A percentile compares a stretch with the other conserved stretches of the same genome.
These are phyloP conservation scores for Harpagoxenus sublaevis DNA, from an alignment of 2,888 invertebrate species.

Conservation along the genomic window DNA sequence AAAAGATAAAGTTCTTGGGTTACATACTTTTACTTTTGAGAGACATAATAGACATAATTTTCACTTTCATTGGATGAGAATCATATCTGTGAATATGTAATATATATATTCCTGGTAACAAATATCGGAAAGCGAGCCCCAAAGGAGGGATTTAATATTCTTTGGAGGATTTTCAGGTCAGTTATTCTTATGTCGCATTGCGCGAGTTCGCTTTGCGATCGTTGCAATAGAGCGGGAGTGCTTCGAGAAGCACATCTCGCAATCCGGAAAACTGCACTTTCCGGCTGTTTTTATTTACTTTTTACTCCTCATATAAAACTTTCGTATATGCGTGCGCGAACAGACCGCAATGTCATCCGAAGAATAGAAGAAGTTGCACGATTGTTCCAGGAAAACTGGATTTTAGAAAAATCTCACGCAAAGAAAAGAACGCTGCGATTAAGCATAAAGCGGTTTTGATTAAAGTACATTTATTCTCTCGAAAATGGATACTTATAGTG, in stretches of 20 bases:
- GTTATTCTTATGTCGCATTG: conserved; percentile 18
- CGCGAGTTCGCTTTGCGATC: conserved; percentile 12
- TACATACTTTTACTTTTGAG: not conserved
- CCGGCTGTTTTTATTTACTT: conserved; percentile 18
- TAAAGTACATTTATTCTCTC: not conserved
- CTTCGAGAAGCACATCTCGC: conserved; percentile 1
- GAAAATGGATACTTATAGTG: conserved; percentile 22
- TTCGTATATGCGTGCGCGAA: conserved; percentile 29
- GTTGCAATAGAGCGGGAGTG: not conserved
- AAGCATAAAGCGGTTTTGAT: not conserved
- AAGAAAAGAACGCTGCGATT: not conserved
- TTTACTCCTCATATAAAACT: conserved; percentile 10
- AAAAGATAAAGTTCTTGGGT: not conserved
- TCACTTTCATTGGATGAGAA: not conserved
- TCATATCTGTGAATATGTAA: not conserved
- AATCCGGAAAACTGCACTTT: conserved; percentile 39
- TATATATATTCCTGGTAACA: not conserved
- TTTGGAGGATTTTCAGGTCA: not conserved
- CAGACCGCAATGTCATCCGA: conserved; percentile 2
- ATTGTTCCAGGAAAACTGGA: conserved; percentile 45
- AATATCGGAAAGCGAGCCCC: not conserved
- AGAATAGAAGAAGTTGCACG: conserved; percentile 33
- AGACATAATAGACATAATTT: not conserved
- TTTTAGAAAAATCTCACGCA: conserved; percentile 33
- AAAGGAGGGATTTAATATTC: not conserved